These are phyloP conservation scores for Cataglyphis cursor DNA, from an alignment of 2,888 invertebrate genomes.

Conservation along the genomic window DNA sequence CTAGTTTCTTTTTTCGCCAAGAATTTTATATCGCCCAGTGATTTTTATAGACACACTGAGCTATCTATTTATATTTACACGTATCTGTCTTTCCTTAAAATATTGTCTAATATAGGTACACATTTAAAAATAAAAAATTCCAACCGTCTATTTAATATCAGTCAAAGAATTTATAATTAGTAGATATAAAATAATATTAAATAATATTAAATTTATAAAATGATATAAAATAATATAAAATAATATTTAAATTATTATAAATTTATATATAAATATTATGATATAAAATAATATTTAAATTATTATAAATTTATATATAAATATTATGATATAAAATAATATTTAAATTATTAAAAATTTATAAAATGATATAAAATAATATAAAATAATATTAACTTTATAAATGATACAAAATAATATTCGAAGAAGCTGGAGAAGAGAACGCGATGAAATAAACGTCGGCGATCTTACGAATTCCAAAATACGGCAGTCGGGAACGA, in stretches of 20 bases:
- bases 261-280: no score
- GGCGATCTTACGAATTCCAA: slow-evolving; percentile 16
- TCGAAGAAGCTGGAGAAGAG: background rate
- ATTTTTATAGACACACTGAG: background rate
- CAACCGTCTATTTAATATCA: background rate
- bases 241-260: no score
- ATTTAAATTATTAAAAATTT: background rate
- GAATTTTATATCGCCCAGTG: background rate
- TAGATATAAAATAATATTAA: background rate
- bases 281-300: no score
- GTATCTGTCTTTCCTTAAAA: background rate
- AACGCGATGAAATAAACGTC: slow-evolving; percentile 19
- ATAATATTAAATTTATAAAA: background rate
- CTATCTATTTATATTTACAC: background rate
- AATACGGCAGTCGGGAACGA: slow-evolving; percentile 14
- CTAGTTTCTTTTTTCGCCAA: background rate
- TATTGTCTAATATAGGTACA: background rate
- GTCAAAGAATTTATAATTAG: background rate
- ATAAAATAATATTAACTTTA: background rate
- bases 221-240: background rate
- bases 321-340: background rate
- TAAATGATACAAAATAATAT: background rate
- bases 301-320: no score
- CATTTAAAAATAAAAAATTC: no score
- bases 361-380: background rate